Evolutionary conservation across 2,797 vertebrate genomes (phyloP), one percentile per base, ranked within the genome.

Genomic region (Tiaroga cobitis): DNA sequence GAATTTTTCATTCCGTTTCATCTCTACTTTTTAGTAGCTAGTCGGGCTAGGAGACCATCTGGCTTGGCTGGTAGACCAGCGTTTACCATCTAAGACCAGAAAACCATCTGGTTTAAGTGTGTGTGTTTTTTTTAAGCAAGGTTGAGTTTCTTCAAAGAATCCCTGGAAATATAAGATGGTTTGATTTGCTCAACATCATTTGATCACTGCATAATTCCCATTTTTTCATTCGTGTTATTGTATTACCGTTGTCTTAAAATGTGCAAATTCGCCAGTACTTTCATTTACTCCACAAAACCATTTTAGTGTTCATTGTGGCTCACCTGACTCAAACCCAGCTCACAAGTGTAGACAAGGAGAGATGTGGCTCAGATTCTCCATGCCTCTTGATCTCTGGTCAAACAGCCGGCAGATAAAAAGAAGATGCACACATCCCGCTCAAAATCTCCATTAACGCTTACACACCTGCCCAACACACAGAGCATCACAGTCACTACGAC

Each of bases 291-390:
- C 34, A 21, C 19, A 24, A 37, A 69, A 56, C 19, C 19, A 8
- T 51, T 65, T 39, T 70, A 51, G 37, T 15, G 7, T 46, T 63
- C 37, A 26, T n/a, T 15, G 29, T 9, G 21, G 26, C 89, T 88
- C 77, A 90, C 89, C 86, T 87, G 74, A 21, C 86, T 76, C 78
- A 75, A 78, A 78, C 59, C 29, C 43, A 67, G 74, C 81, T 90
- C 81, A 90, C 80, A 46, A 9, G n/a, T 74, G 80, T 78, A 63
- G 43, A 51, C 8, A 70, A 69, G 39, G 15, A 85, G 78, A 85
- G 69, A 41, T 54, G 80, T 61, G 76, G 81, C 69, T 85, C 82
- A 56, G 80, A 74, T 85, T 87, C 76, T 81, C 61, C 89, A 87
- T 86, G 85, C 70, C 67, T 82, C 43, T 81, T 79, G 67, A 84